These are phyloP conservation scores for Amazona vittata DNA, from an alignment of 2,113 vertebrate species.

Conservation along the genomic window DNA sequence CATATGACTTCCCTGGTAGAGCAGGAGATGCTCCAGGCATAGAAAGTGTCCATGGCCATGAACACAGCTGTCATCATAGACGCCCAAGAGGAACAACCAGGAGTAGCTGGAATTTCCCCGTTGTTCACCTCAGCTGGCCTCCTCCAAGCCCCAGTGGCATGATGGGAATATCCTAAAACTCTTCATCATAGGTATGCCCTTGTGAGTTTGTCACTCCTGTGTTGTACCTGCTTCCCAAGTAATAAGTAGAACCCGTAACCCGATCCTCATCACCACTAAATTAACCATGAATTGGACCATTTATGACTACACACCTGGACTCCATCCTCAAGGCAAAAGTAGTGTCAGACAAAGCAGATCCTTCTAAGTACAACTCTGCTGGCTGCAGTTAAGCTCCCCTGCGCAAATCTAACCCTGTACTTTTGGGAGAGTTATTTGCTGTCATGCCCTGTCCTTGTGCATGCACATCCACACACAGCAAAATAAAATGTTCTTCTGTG, in stretches of 20 bases:
- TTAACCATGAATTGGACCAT: not conserved
- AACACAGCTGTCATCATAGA: not conserved
- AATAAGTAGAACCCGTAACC: not conserved
- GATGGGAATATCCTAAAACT: not conserved
- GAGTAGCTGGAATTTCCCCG: not conserved
- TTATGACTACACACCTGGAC: not conserved
- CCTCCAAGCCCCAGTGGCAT: not conserved
- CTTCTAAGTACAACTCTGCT: not conserved
- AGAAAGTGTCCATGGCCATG: accelerated
- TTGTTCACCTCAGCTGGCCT: not conserved
- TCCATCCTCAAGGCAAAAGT: not conserved
- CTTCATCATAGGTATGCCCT: not conserved
- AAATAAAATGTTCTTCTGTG: slow-evolving; percentile 60
- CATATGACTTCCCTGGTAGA: not conserved
- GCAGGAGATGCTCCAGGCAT: not conserved
- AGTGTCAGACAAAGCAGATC: not conserved
- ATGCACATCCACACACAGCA: not conserved
- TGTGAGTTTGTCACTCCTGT: not conserved
- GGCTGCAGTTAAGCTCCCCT: not conserved
- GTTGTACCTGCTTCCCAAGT: not conserved
- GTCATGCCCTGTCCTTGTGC: not conserved
- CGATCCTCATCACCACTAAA: not conserved
- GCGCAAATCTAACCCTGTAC: not conserved
- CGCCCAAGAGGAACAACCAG: not conserved
- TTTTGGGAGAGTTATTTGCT: not conserved